Evolutionary conservation across 2,797 vertebrate species (phyloP).

Genomic region (Knipowitschia caucasica): DNA sequence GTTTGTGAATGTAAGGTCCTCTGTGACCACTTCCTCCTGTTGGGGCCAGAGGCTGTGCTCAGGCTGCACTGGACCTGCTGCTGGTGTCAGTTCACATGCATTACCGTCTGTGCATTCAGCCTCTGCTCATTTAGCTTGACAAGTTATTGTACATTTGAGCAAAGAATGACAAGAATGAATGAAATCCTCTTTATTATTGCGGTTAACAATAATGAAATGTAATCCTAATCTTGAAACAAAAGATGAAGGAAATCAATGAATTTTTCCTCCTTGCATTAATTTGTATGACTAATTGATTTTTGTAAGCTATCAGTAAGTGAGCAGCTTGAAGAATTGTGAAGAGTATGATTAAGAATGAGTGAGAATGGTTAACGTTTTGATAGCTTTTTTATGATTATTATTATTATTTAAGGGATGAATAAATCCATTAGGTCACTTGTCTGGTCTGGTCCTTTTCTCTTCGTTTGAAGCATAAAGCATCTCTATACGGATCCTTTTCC

Average conservation of each 20-base stretch:
- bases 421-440: conserved; percentile 62
- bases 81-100: conserved; percentile 40
- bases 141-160: conserved; percentile 49
- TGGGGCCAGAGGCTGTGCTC: conserved; percentile 39
- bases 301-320: conserved; percentile 74
- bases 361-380: conserved; percentile 44
- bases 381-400: conserved; percentile 51
- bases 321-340: conserved; percentile 67
- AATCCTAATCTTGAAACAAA: conserved; percentile 53
- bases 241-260: conserved; percentile 53
- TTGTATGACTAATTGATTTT: conserved; percentile 74
- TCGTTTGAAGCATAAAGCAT: conserved; percentile 41
- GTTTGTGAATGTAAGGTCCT: conserved; percentile 75
- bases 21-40: conserved; percentile 55
- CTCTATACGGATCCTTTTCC: conserved; percentile 57
- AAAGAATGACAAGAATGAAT: conserved; percentile 59
- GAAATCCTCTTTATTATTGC: conserved; percentile 34
- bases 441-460: conserved; percentile 54
- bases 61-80: conserved; percentile 48
- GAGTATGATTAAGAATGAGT: conserved; percentile 58
- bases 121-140: conserved; percentile 66
- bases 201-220: conserved; percentile 53
- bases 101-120: conserved; percentile 46
- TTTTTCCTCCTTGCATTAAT: conserved; percentile 72
- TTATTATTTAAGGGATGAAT: conserved; percentile 62